Conservation (phyloP, 1,140 invertebrate genomes). For the Drosophila pseudoobscura region DNA sequence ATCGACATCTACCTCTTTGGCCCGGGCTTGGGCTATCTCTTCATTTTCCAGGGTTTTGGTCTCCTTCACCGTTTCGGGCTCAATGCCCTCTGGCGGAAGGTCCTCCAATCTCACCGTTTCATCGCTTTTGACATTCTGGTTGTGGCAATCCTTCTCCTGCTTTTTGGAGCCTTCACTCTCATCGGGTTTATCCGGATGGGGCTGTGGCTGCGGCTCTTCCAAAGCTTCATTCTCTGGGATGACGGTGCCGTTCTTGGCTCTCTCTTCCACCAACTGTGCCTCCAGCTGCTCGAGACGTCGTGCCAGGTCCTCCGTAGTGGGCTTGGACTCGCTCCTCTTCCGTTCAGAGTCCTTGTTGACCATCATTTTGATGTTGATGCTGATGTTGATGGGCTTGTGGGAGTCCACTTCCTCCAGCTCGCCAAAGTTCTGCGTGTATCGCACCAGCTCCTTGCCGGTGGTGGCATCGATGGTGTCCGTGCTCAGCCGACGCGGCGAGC, state of each 20-base stretch:
- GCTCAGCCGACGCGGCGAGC: constrained; percentile 41
- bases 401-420: constrained; percentile 66
- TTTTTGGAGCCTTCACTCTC: constrained; percentile 40
- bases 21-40: constrained; percentile 48
- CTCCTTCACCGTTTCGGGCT: constrained; percentile 61
- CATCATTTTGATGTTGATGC: constrained; percentile 80
- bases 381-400: constrained; percentile 75
- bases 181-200: constrained; percentile 5
- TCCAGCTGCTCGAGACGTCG: constrained; percentile 63
- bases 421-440: constrained; percentile 67
- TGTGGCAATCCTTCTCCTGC: constrained; percentile 54
- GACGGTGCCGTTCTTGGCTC: constrained; percentile 48
- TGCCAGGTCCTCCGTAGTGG: constrained; percentile 61
- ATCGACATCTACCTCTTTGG: constrained; percentile 31
- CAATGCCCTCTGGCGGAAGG: not conserved
- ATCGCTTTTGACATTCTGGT: constrained; percentile 54
- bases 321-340: constrained; percentile 23
- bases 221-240: constrained; percentile 8
- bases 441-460: constrained; percentile 73
- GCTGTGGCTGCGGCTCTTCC: not conserved
- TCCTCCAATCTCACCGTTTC: constrained; percentile 44
- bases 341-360: constrained; percentile 65
- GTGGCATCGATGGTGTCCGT: constrained; percentile 65
- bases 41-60: constrained; percentile 62
- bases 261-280: constrained; percentile 57